Conservation (phyloP, 2,113 vertebrate genomes). For the Lycaon pictus region DNA sequence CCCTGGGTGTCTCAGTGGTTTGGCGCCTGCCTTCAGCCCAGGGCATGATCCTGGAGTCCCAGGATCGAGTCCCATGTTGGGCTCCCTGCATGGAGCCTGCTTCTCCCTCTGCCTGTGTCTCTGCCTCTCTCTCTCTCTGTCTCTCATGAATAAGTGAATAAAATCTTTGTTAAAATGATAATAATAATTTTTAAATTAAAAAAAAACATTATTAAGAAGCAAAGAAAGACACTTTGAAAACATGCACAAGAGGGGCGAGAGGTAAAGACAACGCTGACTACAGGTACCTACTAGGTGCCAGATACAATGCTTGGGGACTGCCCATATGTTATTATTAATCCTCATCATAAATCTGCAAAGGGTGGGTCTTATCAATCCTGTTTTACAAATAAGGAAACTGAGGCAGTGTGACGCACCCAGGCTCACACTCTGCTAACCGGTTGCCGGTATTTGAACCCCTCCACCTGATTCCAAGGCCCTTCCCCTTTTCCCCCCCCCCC, state of each 20-base stretch:
- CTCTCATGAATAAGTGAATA: background rate
- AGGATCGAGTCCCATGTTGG: no score
- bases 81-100: no score
- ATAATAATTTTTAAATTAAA: background rate
- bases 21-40: no score
- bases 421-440: background rate
- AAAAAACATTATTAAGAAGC: background rate
- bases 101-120: no score
- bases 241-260: background rate
- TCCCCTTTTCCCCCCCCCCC: background rate
- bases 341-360: background rate
- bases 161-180: no score
- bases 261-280: background rate
- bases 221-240: conserved; percentile 30
- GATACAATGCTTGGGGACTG: background rate
- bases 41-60: no score
- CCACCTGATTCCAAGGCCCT: background rate
- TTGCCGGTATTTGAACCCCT: background rate
- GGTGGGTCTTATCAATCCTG: background rate
- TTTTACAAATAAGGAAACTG: background rate
- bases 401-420: background rate
- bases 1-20: no score
- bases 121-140: no score
- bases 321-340: background rate
- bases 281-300: background rate